Conservation (phyloP, 2,888 invertebrate genomes). For the Bibio marci region DNA sequence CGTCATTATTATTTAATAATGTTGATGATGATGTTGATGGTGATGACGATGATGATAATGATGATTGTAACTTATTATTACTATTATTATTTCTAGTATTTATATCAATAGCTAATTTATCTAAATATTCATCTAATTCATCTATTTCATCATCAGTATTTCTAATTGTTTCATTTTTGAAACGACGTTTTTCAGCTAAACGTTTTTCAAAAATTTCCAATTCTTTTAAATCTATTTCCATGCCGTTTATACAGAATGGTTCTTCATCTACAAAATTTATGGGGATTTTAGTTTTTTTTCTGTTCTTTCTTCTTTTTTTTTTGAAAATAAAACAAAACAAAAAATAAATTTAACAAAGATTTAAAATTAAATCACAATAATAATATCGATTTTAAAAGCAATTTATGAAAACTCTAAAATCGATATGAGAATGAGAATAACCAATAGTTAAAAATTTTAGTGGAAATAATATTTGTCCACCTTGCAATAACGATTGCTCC, state of each 20-base stretch:
- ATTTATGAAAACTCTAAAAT: no score
- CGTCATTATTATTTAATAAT: background rate
- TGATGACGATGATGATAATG: background rate
- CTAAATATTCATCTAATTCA: conserved; percentile 28
- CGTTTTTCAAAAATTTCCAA: conserved; percentile 25
- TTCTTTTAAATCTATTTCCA: conserved; percentile 30
- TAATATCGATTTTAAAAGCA: no score
- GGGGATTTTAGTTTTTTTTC: background rate
- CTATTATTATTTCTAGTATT: conserved; percentile 1
- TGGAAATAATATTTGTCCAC: no score
- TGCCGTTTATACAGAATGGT: conserved; percentile 19
- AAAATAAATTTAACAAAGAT: no score
- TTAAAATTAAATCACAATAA: no score
- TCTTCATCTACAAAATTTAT: conserved; percentile 3
- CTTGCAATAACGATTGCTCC: no score
- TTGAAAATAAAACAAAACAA: no score
- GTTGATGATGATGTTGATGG: background rate
- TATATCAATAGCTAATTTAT: conserved; percentile 15
- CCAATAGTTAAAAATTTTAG: no score
- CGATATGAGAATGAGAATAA: no score
- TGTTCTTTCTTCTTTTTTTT: no score
- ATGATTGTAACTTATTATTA: background rate
- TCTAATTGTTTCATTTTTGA: background rate
- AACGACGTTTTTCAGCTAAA: conserved; percentile 16
- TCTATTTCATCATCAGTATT: conserved; percentile 14